These are phyloP conservation scores for Coreoperca whiteheadi DNA, from an alignment of 2,113 vertebrate genomes.

Conservation along the genomic window DNA sequence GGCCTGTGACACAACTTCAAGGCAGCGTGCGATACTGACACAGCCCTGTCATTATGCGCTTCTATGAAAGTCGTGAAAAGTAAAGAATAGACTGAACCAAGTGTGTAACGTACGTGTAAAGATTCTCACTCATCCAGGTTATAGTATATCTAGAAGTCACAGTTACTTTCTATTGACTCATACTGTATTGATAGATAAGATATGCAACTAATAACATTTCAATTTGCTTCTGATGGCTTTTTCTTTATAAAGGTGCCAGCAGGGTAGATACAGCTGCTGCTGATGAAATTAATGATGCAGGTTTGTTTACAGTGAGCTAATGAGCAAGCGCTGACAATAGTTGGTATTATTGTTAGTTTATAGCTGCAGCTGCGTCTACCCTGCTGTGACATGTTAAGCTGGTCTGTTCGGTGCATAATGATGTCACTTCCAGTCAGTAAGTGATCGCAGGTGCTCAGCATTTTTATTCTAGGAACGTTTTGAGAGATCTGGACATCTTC, in stretches of 20 bases:
- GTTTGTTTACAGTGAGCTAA: conserved; percentile 7
- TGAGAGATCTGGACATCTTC: not conserved
- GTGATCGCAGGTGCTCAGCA: not conserved
- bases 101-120: not conserved
- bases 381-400: conserved; percentile 8
- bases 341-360: not conserved
- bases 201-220: not conserved
- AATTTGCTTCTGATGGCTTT: not conserved
- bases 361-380: not conserved
- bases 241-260: not conserved
- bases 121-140: not conserved
- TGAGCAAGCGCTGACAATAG: not conserved
- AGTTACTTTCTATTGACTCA: not conserved
- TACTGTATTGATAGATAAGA: not conserved
- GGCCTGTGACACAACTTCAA: conserved; percentile 27
- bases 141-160: not conserved
- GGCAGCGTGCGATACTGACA: conserved; percentile 39
- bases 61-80: not conserved
- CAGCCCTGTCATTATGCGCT: conserved; percentile 17
- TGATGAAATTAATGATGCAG: not conserved
- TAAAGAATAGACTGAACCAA: not conserved
- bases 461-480: not conserved
- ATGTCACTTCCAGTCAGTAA: not conserved
- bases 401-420: not conserved
- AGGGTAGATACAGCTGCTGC: conserved; percentile 18